These are phyloP conservation scores for Phacellophora camtschatica DNA, from an alignment of 30 jellyfish, hydroid and myxozoan species.

Conservation along the genomic window DNA sequence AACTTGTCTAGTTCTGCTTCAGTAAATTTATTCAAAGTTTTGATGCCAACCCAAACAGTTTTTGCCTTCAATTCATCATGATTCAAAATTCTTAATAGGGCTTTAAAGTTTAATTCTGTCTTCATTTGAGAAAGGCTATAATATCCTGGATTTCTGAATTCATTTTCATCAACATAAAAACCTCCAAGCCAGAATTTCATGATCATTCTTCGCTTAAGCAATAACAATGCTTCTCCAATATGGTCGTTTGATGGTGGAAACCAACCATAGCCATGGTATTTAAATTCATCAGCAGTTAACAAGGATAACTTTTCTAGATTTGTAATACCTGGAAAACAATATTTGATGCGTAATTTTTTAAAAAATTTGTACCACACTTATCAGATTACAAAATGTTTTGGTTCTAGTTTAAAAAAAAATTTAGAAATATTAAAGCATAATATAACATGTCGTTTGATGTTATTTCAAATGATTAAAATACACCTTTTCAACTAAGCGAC, in stretches of 20 bases:
- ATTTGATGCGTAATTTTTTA: neutral
- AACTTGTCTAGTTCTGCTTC: slow-evolving; percentile 18
- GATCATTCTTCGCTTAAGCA: neutral
- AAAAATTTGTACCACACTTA: no score
- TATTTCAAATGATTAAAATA: no score
- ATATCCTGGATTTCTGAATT: slow-evolving; percentile 6
- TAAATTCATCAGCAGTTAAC: slow-evolving; percentile 42
- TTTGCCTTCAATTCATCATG: neutral
- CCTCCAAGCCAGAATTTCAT: slow-evolving; percentile 26
- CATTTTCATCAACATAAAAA: neutral
- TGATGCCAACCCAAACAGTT: slow-evolving; percentile 12
- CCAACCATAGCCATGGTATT: slow-evolving; percentile 17
- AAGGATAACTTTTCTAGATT: slow-evolving; percentile 16
- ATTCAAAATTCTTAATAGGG: neutral
- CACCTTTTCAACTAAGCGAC: no score
- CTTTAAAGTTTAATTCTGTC: neutral
- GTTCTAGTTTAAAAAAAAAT: no score
- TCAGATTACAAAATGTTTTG: no score
- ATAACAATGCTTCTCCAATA: neutral
- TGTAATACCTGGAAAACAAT: neutral
- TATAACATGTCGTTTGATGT: neutral
- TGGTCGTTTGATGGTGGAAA: neutral
- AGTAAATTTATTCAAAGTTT: neutral
- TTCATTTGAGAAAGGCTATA: neutral
- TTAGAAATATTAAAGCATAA: neutral